Evolutionary conservation across 2,113 vertebrate genomes (phyloP), one percentile per base, ranked within the genome.

Genomic region (Channa maculata): DNA sequence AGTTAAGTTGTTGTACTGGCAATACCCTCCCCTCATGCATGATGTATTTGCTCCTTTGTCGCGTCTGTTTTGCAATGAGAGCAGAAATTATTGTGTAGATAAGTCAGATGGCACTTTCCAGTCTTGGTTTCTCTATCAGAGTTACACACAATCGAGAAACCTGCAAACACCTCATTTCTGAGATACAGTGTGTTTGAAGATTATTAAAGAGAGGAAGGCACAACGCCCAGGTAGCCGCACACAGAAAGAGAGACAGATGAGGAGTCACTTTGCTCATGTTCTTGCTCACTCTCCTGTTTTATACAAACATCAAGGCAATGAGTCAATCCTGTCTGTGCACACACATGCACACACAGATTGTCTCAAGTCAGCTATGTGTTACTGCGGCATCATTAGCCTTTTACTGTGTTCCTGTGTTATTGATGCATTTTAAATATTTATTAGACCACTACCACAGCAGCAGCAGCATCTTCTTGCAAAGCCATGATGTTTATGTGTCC

Each of bases 381-480:
- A 52, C 59, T 82, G 80, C 50, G 75, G 84, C 89, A 80, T 90
- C 88, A 80, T 87, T 82, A 89, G 79, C 66, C 73, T 72, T 53
- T 74, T 41, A 4, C 77, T 79, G 67, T 78, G 77, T 65, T 74
- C 79, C 59, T 69, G 59, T 41, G 67, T 86, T 86, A 83, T 86
- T 82, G 85, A 80, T 88, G 87, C 66, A 7, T 64, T 84, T 90
- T 87, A 91, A 92, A 90, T 91, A 90, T 91, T 89, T 76, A 90
- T 88, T 50, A 86, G 75, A 62, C 63, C 53, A 60, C 62, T 74
- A 87, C 73, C 64, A 61, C 70, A 63, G 71, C 69, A 69, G 71
- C 69, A 69, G 83, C 84, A 53, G 75, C 77, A 79, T 49, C 62
- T 51, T 72, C 69, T 70, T 80, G 88, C 85, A 75, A 82, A 80